Conservation (phyloP, 2,113 vertebrate genomes). For the Atherinomorus stipes region DNA sequence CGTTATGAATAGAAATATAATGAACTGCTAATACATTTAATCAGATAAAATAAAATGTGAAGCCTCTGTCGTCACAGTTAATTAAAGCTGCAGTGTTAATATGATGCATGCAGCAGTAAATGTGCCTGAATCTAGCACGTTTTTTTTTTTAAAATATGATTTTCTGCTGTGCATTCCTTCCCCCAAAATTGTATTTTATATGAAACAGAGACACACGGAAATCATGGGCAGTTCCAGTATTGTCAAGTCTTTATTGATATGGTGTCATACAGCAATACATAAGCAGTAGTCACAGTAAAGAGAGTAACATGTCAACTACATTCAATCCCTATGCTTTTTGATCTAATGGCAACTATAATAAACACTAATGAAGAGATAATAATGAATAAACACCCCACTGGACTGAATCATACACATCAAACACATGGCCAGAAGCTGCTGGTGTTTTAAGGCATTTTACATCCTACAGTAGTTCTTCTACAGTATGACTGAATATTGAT, state of each 20-base stretch:
- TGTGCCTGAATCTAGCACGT: not conserved
- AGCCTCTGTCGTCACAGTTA: not conserved
- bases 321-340: conserved; percentile 76
- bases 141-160: not conserved
- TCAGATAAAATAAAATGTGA: no score
- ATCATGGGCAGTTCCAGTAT: conserved; percentile 48
- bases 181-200: not conserved
- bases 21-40: no score
- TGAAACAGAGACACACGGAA: conserved; percentile 31
- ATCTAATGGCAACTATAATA: conserved; percentile 57
- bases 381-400: conserved; percentile 59
- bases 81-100: not conserved
- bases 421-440: conserved; percentile 78
- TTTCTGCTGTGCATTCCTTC: not conserved
- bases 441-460: conserved; percentile 86
- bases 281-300: conserved; percentile 61
- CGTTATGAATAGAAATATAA: no score
- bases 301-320: conserved; percentile 79
- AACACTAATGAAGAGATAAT: conserved; percentile 64
- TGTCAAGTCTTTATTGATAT: conserved; percentile 83
- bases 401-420: conserved; percentile 71
- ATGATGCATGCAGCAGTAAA: not conserved
- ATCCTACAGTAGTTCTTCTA: conserved; percentile 73
- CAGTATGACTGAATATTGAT: conserved; percentile 51
- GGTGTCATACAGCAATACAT: conserved; percentile 79